Base-by-base conservation (phyloP, 2,797 vertebrate genomes). In the Pristis pectinata region DNA sequence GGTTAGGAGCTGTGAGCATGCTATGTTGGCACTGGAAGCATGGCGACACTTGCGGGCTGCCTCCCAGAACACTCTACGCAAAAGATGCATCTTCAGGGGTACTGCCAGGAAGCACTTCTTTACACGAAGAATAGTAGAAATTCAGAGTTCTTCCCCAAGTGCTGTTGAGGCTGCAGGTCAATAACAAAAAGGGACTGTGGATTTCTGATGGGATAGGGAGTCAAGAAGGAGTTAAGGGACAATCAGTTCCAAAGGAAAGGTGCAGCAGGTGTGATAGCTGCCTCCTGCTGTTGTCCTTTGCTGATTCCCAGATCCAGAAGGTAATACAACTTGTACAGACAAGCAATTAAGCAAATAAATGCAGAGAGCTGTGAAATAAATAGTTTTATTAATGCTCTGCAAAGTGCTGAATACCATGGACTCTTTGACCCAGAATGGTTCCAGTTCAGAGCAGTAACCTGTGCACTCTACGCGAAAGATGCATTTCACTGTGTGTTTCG, bases 361-460 rank as follows among this genome's bases (percentile, higher is more conserved):
- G 67, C 24, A 76, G 27, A 1, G 30, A n/a, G 34, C 7, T 96
- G 96, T 97, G 98, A 98, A 98, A 98, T 98, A 98, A 98, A 98
- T 98, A 98, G 96, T 96, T 97, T 97, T 97, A 97, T 98, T 97
- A 98, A 98, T 97, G 98, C 97, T 97, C 96, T 96, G 96, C 96
- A 97, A 97, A 98, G 97, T 97, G 97, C 97, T 97, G 96, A 96
- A 96, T 96, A 96, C 97, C 95, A 95, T 94, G 95, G 95, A 95
- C 77, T 80, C 94, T n/a, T n/a, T 41, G 77, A 80, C 56, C 94
- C n/a, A 59, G 61, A 76, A 74, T n/a, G 94, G 77, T 30, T 70
- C 76, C 76, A 80, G 64, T 64, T 94, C 24, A 61, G 80, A 80
- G 59, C 76, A 83, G 56, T n/a, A 96, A 95, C 96, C 96, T 97